Evolutionary conservation across 2,113 vertebrate genomes (phyloP), one percentile per base, ranked within the genome.

Genomic region (Poicephalus meyeri): DNA sequence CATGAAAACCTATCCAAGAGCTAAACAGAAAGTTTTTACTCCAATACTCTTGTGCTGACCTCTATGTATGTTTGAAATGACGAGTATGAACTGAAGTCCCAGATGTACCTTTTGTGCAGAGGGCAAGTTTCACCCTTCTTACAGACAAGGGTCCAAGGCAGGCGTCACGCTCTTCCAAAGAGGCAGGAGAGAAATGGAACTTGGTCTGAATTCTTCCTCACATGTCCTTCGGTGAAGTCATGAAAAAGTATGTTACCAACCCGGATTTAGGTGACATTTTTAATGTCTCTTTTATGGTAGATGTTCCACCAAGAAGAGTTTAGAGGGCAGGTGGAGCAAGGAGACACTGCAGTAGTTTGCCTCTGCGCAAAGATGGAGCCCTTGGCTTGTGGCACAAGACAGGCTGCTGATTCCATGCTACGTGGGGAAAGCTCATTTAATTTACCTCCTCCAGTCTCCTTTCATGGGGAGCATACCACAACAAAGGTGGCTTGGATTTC

Each of bases 381-480:
- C 39, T 42, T 52, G n/a, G 23, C 20, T 37, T 29, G 37, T 4
- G 14, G 60, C 25, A 61, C 46, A 77, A 35, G 33, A 10, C 56
- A 58, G 56, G 65, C 33, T 50, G 33, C 35, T 1, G 2, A 11
- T 29, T 20, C 29, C 68, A 28, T 6, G 1, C 21, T 4, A 2
- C 1, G 16, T 39, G 58, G 25, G 19, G 60, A 52, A 82, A 86
- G 31, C 41, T 71, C 50, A 35, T 16, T 42, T 55, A 26, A 41
- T 63, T 41, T 46, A 35, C 49, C 53, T 70, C 53, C 49, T 64
- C 16, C 37, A 16, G 7, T 10, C 44, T 65, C 61, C 39, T 49
- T 28, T 26, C 50, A n/a, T 0, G 0, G 16, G 6, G 19, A 25
- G 10, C 5, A 19, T 3, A 71, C 29, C 49, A 13, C 39, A 74